A percentile compares a stretch with the other conserved stretches of the same genome.
phyloP scores from a whole-genome alignment of 1,140 invertebrate genomes.

The Cherax quadricarinatus region DNA sequence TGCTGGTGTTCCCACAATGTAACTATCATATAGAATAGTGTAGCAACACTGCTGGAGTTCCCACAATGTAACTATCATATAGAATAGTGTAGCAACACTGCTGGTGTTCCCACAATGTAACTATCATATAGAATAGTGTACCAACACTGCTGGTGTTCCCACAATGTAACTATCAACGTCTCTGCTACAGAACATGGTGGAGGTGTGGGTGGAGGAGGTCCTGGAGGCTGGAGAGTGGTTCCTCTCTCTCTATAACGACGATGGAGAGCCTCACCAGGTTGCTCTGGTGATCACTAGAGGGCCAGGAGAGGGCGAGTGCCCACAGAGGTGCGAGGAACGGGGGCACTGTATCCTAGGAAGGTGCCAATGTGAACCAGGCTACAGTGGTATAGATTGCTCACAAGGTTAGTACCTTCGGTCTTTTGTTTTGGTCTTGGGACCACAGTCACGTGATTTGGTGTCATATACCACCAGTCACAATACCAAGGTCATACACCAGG shows the following conservation, averaged over 20 bases:
- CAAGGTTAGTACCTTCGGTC: conserved; percentile 82
- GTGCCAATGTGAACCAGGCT: conserved; percentile 97
- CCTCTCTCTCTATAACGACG: conserved; percentile 95
- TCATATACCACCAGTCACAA: too few relatives aligned
- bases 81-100: too few relatives aligned
- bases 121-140: too few relatives aligned
- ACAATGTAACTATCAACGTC: neutral
- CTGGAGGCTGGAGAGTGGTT: conserved; percentile 98
- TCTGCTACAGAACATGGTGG: conserved; percentile 31
- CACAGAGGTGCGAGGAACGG: conserved; percentile 96
- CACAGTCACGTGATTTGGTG: too few relatives aligned
- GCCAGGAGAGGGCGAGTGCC: conserved; percentile 87
- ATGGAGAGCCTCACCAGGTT: conserved; percentile 82
- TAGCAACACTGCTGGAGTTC: too few relatives aligned
- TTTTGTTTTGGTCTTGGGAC: too few relatives aligned
- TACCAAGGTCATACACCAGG: too few relatives aligned
- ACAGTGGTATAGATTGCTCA: conserved; percentile 95
- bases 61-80: too few relatives aligned
- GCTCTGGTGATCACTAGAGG: conserved; percentile 74
- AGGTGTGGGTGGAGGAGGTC: conserved; percentile 81
- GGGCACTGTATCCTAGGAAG: conserved; percentile 96
- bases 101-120: too few relatives aligned
- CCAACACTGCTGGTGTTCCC: too few relatives aligned
- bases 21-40: too few relatives aligned
- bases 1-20: too few relatives aligned